Percentiles rank a stretch among this genome's conserved stretches.
Conservation (phyloP, 2,797 vertebrate genomes). For the Scarus forsteni region DNA sequence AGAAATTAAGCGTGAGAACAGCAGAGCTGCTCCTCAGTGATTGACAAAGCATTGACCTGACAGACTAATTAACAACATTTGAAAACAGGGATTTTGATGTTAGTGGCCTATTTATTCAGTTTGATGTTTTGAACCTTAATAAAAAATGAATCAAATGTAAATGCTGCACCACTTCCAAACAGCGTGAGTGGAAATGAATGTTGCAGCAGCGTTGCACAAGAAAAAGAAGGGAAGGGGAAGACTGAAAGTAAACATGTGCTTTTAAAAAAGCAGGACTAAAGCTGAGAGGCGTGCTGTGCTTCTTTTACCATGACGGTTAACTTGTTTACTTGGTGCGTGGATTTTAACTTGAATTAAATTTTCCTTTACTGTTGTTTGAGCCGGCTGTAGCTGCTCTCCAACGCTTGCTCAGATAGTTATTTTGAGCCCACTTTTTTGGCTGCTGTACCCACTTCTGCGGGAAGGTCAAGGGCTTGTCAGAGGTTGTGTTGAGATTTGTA, state of each 20-base stretch:
- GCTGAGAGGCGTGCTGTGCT: too few relatives aligned
- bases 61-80: too few relatives aligned
- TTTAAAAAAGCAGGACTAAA: background rate
- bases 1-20: too few relatives aligned
- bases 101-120: background rate
- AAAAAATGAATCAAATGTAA: background rate
- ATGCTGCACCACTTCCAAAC: background rate
- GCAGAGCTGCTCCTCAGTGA: too few relatives aligned
- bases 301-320: too few relatives aligned
- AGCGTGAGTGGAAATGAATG: background rate
- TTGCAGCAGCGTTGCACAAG: background rate
- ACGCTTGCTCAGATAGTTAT: background rate
- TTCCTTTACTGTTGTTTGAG: background rate
- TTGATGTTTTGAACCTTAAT: background rate
- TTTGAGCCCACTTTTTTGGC: slow-evolving; percentile 10
- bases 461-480: slow-evolving; percentile 4
- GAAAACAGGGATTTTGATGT: background rate
- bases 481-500: background rate
- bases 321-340: too few relatives aligned
- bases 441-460: background rate
- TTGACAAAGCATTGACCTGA: too few relatives aligned
- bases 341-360: too few relatives aligned
- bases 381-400: background rate
- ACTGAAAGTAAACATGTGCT: background rate
- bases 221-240: background rate